These are phyloP conservation scores for Macropodus opercularis DNA, from an alignment of 2,797 vertebrate genomes.

Conservation along the genomic window DNA sequence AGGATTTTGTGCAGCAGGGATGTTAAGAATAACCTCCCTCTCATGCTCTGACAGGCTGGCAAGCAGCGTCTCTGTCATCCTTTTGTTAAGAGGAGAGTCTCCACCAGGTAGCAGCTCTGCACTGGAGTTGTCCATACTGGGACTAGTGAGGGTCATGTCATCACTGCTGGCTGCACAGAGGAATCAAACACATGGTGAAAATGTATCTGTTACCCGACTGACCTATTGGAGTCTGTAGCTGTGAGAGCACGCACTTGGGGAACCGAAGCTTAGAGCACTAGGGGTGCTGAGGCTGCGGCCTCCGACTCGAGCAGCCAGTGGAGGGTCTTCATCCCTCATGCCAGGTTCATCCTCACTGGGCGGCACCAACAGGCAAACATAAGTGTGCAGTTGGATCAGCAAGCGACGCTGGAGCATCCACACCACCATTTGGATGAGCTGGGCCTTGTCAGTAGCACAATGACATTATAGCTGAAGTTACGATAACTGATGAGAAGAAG, in stretches of 20 bases:
- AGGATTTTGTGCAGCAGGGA: constrained; percentile 93
- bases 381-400: constrained; percentile 96
- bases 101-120: constrained; percentile 92
- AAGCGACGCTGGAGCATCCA: constrained; percentile 97
- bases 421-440: constrained; percentile 97
- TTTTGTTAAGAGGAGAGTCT: constrained; percentile 94
- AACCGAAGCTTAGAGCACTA: constrained; percentile 95
- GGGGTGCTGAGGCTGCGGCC: constrained; percentile 94
- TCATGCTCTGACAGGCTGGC: constrained; percentile 93
- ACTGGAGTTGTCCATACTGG: constrained; percentile 99
- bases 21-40: constrained; percentile 90
- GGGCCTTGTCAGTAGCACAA: constrained; percentile 81
- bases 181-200: constrained; percentile 7
- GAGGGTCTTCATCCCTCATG: constrained; percentile 84
- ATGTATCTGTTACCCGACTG: background rate
- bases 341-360: constrained; percentile 85
- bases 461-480: constrained; percentile 15
- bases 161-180: constrained; percentile 90
- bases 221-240: background rate
- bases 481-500: constrained; percentile 1
- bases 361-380: constrained; percentile 92
- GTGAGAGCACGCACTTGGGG: constrained; percentile 86
- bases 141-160: constrained; percentile 98
- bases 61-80: constrained; percentile 94
- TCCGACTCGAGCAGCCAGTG: constrained; percentile 84